phyloP scores from a whole-genome alignment of 2,797 vertebrate genomes.

The Gymnoscopelus braueri region DNA sequence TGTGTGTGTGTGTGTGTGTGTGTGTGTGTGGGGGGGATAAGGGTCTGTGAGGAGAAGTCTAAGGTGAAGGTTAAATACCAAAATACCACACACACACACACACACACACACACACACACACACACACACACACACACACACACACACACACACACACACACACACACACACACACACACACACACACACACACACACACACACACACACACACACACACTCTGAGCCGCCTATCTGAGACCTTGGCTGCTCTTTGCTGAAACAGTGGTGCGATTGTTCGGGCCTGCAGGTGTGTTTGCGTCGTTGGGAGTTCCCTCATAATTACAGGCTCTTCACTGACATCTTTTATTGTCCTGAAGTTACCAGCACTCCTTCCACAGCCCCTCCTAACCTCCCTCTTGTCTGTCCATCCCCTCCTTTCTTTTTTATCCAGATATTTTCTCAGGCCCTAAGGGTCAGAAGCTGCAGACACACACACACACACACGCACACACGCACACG shows the following conservation, averaged over 20 bases:
- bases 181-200: neutral
- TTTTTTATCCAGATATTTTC: slow-evolving; percentile 12
- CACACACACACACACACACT: neutral
- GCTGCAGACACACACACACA: slow-evolving; percentile 15
- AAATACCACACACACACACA: neutral
- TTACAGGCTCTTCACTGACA: slow-evolving; percentile 58
- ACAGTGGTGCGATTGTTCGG: slow-evolving; percentile 68
- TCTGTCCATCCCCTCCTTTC: slow-evolving; percentile 14
- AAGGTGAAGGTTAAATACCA: too few relatives aligned
- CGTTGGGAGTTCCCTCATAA: slow-evolving; percentile 62
- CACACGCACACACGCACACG: neutral
- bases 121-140: slow-evolving; percentile 2
- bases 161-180: neutral
- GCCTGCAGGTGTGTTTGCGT: slow-evolving; percentile 66
- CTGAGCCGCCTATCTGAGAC: neutral
- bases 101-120: slow-evolving; percentile 6
- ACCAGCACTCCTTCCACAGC: slow-evolving; percentile 33
- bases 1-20: neutral
- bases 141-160: slow-evolving; percentile 5
- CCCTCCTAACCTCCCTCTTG: neutral
- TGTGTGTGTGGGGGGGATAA: neutral
- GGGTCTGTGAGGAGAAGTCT: too few relatives aligned
- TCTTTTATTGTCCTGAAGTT: slow-evolving; percentile 59
- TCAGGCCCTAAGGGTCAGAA: slow-evolving; percentile 19
- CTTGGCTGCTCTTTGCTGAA: slow-evolving; percentile 30